Evolutionary conservation across 2,113 vertebrate genomes (phyloP).

Genomic region (Sceloporus undulatus): DNA sequence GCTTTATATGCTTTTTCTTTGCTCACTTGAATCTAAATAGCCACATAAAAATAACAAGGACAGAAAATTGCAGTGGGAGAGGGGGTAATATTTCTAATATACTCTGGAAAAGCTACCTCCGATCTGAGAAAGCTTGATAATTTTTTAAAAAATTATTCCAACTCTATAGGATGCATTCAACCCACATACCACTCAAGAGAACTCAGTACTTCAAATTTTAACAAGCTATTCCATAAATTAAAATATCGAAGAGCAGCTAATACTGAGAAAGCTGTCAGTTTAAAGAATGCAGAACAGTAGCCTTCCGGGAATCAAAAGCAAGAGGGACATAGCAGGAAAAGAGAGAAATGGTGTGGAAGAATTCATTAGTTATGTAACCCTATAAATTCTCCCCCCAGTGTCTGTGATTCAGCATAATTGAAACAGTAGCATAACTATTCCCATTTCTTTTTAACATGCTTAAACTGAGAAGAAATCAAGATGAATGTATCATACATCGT

Average conservation of each 20-base stretch:
- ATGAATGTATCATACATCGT: background rate
- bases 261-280: background rate
- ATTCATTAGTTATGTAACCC: background rate
- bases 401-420: conserved; percentile 22
- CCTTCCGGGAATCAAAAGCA: conserved; percentile 12
- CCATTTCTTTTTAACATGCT: background rate
- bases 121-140: background rate
- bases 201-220: conserved; percentile 17
- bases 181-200: conserved; percentile 21
- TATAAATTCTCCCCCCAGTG: background rate
- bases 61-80: background rate
- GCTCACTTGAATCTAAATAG: conserved; percentile 5
- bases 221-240: conserved; percentile 14
- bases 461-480: background rate
- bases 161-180: background rate
- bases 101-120: background rate
- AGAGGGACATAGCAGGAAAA: background rate
- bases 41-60: conserved; percentile 7
- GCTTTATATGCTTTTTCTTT: background rate
- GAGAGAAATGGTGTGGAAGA: background rate
- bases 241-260: background rate
- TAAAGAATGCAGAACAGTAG: conserved; percentile 3
- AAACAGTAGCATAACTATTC: fast-evolving
- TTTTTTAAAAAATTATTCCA: background rate
- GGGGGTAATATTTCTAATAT: background rate